Evolutionary conservation across 2,797 vertebrate species (phyloP).

Genomic region (Poecilia velifera): DNA sequence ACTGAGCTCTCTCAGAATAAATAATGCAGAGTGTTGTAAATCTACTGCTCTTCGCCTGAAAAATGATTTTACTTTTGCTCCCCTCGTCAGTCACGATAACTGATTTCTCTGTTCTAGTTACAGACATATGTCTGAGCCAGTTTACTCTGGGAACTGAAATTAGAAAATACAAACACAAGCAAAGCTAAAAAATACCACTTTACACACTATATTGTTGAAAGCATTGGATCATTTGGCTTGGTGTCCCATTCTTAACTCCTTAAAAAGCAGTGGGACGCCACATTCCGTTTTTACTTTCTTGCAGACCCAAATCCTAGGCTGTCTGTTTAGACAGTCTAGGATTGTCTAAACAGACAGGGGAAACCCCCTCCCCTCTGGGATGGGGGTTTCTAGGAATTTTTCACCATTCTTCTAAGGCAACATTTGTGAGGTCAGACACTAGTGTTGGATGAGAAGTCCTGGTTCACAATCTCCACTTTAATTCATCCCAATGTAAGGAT

Average conservation of each 20-base stretch:
- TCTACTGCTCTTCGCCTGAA: constrained; percentile 52
- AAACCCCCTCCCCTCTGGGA: not conserved
- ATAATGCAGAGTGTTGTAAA: constrained; percentile 71
- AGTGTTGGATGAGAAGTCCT: not conserved
- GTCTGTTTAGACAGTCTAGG: not conserved
- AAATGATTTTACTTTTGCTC: constrained; percentile 14
- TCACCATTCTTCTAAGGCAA: not conserved
- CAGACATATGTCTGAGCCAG: constrained; percentile 22
- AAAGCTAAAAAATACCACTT: not conserved
- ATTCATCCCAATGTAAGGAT: not conserved
- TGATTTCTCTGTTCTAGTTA: not conserved
- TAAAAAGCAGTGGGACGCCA: no score
- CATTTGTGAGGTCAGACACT: not conserved
- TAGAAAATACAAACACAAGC: not conserved
- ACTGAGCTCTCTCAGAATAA: constrained; percentile 64
- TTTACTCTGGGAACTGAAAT: constrained; percentile 18
- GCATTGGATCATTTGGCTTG: not conserved
- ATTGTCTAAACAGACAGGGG: no score
- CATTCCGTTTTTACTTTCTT: no score
- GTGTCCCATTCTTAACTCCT: not conserved
- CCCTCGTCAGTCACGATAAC: constrained; percentile 3
- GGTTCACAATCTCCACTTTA: not conserved
- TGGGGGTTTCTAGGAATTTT: not conserved
- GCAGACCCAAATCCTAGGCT: no score
- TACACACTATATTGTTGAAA: not conserved